Evolutionary conservation across 2,113 vertebrate species (phyloP).

Genomic region (Eolophus roseicapilla): DNA sequence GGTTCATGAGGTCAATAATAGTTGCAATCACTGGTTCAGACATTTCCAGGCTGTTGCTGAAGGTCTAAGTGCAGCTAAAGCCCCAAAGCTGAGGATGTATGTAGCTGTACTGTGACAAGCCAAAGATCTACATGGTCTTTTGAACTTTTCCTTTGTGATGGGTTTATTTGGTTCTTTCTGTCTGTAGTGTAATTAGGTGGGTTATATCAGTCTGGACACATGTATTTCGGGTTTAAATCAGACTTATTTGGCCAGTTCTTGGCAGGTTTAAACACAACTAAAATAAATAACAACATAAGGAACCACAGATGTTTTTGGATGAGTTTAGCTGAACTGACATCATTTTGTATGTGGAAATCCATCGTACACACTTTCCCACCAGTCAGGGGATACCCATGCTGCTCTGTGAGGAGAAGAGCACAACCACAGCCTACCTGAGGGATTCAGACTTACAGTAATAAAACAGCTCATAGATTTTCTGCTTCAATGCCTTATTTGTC

Average conservation of each 20-base stretch:
- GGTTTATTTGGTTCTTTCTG: background rate
- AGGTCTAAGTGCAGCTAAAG: background rate
- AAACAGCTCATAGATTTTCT: background rate
- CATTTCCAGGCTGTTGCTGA: background rate
- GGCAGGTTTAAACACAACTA: background rate
- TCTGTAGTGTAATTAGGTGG: background rate
- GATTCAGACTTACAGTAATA: background rate
- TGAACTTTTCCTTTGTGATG: background rate
- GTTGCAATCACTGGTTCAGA: background rate
- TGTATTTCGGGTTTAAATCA: background rate
- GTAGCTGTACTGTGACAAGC: background rate
- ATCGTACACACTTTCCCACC: background rate
- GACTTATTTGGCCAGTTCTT: rapidly evolving
- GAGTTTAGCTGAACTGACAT: background rate
- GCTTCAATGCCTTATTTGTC: background rate
- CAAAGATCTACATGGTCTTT: background rate
- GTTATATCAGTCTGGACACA: background rate
- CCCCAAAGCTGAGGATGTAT: background rate
- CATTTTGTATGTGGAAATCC: background rate
- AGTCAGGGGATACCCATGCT: background rate
- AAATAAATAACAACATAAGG: background rate
- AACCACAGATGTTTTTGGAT: background rate
- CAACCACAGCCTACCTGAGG: background rate
- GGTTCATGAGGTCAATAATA: background rate
- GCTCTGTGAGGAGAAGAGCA: background rate